Evolutionary conservation across 2,888 invertebrate species (phyloP).

Genomic region (Rhyacophila evoluta): DNA sequence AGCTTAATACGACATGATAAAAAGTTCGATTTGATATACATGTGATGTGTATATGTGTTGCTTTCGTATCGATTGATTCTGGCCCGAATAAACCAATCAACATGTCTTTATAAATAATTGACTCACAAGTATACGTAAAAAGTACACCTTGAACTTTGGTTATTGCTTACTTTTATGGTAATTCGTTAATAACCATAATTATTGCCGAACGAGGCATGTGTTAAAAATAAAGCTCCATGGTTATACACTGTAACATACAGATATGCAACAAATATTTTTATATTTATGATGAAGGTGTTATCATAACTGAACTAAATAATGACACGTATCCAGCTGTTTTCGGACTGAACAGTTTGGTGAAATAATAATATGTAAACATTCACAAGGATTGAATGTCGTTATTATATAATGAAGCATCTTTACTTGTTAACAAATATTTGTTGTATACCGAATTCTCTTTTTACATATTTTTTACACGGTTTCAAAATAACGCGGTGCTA

Average conservation of each 20-base stretch:
- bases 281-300: neutral
- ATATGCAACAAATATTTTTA: neutral
- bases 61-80: neutral
- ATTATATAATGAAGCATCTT: too few species aligned
- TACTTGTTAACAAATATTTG: too few species aligned
- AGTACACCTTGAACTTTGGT: conserved; percentile 41
- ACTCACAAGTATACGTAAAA: conserved; percentile 12
- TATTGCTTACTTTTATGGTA: conserved; percentile 50
- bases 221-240: conserved; percentile 34
- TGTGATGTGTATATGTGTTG: neutral
- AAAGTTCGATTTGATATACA: neutral
- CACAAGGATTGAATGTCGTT: too few species aligned
- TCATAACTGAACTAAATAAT: neutral
- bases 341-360: neutral
- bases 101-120: conserved; percentile 31
- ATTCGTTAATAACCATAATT: conserved; percentile 49
- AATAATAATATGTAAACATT: too few species aligned
- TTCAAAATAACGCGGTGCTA: too few species aligned
- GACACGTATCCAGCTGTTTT: neutral
- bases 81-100: conserved; percentile 29
- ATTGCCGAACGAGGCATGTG: conserved; percentile 40
- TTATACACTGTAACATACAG: neutral
- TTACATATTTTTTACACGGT: too few species aligned
- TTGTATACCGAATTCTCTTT: too few species aligned
- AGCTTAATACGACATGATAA: too few species aligned